phyloP scores from a whole-genome alignment of 2,113 vertebrate genomes.

The Eolophus roseicapilla region DNA sequence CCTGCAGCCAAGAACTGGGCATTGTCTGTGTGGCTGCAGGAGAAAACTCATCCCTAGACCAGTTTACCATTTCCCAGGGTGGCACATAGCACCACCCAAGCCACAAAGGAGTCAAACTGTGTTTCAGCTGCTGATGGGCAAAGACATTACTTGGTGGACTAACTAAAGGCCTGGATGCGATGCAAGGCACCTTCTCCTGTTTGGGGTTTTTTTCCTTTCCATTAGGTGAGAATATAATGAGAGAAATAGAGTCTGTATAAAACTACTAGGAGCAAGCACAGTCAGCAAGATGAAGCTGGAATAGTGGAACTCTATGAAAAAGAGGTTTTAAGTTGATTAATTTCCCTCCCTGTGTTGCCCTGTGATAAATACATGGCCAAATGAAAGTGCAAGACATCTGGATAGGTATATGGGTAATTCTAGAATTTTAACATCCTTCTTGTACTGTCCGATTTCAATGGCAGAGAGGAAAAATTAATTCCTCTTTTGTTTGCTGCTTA shows the following conservation, averaged over 20 bases:
- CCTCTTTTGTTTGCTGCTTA: neutral
- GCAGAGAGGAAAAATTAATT: neutral
- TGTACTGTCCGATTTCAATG: neutral
- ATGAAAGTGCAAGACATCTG: neutral
- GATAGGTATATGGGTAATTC: neutral
- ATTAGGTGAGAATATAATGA: neutral
- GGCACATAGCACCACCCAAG: neutral
- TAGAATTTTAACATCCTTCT: neutral
- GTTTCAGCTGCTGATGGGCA: neutral
- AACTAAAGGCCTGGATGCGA: neutral
- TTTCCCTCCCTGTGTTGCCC: fast-evolving
- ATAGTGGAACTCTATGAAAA: neutral
- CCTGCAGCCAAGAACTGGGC: neutral
- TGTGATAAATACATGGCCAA: neutral
- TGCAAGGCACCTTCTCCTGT: neutral
- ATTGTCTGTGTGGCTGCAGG: neutral
- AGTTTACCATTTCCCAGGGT: neutral
- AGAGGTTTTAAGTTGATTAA: neutral
- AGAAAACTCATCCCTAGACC: neutral
- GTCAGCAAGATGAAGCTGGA: neutral
- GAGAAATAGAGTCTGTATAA: neutral
- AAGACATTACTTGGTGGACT: neutral
- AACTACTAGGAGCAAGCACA: neutral
- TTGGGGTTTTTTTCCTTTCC: neutral
- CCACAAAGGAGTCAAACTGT: neutral